Base-by-base conservation (phyloP, 2,888 invertebrate genomes). In the Lasius fuliginosus region DNA sequence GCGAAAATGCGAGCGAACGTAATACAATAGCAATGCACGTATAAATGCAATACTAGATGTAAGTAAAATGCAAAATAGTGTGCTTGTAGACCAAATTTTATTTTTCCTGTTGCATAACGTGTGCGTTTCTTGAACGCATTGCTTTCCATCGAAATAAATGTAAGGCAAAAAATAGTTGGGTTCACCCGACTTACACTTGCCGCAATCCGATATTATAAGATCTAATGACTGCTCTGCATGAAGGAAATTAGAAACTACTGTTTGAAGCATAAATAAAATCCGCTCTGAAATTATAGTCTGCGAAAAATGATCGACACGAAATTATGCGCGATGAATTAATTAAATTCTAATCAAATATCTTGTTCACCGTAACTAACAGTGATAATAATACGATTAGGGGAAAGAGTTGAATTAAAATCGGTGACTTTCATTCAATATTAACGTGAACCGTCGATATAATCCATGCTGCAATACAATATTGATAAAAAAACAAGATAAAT, bases 51-150 rank as follows among this genome's bases (percentile, higher is more conserved):
- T 15, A 18, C 9, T 15, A 33, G n/a, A 53, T n/a, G 8, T 65
- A 65, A 76, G 36, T 67, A 11, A n/a, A n/a, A 18, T n/a, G 4
- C 5, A 5, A 3, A 53, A 53, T n/a, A n/a, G 30, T 46, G 23
- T 36, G 3, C 56, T 56, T 77, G 18, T 71, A 56, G 42, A 56
- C 3, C 23, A 8, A 6, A 42, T 1, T 3, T 12, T 67, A 23
- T 75, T 49, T 68, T 67, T 67, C 36, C 2, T 33, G 5, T 76
- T 76, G 49, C 18, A 36, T 67, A 77, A 77, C 5, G 12, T 4
- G 12, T 15, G 36, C 36, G 12, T 53, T 67, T 8, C 68, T 18
- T 53, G 18, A 3, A 9, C 27, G 40, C 40, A 40, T 36, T 8
- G 18, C 69, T 69, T 68, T 53, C 76, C 23, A 12, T 3, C 36